Percentiles rank a stretch among this genome's conserved stretches.
phyloP scores from a whole-genome alignment of 2,888 invertebrate genomes.

The Apamea sordens region DNA sequence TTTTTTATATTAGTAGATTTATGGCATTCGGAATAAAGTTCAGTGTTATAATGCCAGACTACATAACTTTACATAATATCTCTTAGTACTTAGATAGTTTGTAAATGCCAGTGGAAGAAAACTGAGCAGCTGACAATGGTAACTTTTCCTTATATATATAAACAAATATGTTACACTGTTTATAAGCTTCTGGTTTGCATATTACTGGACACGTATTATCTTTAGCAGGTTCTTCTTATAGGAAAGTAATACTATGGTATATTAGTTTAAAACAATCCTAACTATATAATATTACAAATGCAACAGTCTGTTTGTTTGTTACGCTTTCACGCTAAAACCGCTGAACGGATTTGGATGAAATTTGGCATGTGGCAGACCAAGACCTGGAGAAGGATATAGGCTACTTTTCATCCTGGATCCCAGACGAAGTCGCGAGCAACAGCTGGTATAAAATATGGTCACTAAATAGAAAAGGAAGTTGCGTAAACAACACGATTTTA shows the following conservation, averaged over 20 bases:
- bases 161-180: slow-evolving; percentile 24
- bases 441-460: background rate
- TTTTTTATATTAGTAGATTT: background rate
- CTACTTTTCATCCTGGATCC: background rate
- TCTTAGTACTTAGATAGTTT: background rate
- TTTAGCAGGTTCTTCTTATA: background rate
- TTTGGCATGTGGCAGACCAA: background rate
- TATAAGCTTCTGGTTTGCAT: slow-evolving; percentile 14
- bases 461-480: background rate
- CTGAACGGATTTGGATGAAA: background rate
- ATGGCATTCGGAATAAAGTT: slow-evolving; percentile 49
- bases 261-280: slow-evolving; percentile 3
- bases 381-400: background rate
- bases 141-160: slow-evolving; percentile 8
- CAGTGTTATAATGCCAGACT: slow-evolving; percentile 58
- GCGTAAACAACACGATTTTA: background rate
- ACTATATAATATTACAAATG: background rate
- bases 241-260: background rate
- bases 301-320: background rate
- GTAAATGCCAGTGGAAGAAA: slow-evolving; percentile 28
- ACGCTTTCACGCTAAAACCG: background rate
- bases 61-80: slow-evolving; percentile 16
- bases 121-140: background rate
- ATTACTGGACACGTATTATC: background rate
- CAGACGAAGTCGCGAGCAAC: background rate